Evolutionary conservation across 2,888 invertebrate species (phyloP).

Genomic region (Amiota minor): DNA sequence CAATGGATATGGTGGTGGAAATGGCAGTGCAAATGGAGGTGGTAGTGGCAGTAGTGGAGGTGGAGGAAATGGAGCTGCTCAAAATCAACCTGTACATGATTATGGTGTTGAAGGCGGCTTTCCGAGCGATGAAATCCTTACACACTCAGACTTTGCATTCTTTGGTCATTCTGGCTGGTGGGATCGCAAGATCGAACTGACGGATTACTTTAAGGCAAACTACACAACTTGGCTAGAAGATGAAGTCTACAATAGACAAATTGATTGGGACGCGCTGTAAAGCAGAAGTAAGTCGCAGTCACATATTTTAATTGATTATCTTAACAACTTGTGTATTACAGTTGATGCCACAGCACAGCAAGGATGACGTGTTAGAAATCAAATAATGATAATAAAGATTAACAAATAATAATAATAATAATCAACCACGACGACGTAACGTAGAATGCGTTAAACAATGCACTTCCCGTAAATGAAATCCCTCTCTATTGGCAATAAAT

Average conservation of each 20-base stretch:
- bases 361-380: background rate
- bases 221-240: conserved; percentile 97
- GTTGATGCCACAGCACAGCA: background rate
- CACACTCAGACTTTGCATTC: conserved; percentile 72
- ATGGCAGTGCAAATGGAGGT: conserved; percentile 42
- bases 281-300: background rate
- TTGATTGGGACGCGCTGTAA: conserved; percentile 81
- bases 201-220: conserved; percentile 92
- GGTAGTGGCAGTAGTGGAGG: conserved; percentile 45
- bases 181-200: conserved; percentile 80
- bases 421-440: background rate
- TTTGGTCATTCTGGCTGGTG: conserved; percentile 73
- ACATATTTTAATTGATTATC: background rate
- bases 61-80: conserved; percentile 39
- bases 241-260: conserved; percentile 92
- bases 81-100: conserved; percentile 58
- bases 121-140: conserved; percentile 71
- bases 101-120: conserved; percentile 70
- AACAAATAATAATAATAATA: background rate
- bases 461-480: background rate
- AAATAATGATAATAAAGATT: background rate
- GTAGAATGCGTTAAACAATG: background rate
- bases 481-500: background rate
- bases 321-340: background rate
- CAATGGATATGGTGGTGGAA: conserved; percentile 56